Evolutionary conservation across 2,113 vertebrate species (phyloP).

Genomic region (Lethenteron camtschaticum): DNA sequence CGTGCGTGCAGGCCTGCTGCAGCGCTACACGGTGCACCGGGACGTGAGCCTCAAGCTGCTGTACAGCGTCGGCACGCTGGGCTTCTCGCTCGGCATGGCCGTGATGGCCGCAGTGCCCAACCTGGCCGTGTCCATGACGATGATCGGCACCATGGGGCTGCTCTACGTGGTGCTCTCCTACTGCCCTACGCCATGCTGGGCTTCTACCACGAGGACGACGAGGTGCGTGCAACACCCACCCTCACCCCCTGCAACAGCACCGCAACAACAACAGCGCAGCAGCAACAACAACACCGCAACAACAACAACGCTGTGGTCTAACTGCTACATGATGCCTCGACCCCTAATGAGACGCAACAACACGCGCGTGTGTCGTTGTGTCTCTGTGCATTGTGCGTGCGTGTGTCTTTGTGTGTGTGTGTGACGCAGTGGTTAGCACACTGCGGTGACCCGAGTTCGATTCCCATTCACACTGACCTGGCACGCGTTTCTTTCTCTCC

Average conservation of each 20-base stretch:
- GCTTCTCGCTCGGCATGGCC: slow-evolving; percentile 59
- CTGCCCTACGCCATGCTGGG: slow-evolving; percentile 76
- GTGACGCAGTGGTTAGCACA: neutral
- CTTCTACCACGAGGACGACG: slow-evolving; percentile 78
- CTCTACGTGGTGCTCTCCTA: slow-evolving; percentile 92
- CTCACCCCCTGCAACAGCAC: too few relatives aligned
- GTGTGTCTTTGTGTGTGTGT: neutral
- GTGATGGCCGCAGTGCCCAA: slow-evolving; percentile 75
- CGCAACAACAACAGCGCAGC: too few relatives aligned
- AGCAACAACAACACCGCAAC: too few relatives aligned
- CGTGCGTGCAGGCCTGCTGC: slow-evolving; percentile 19
- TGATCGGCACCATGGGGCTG: slow-evolving; percentile 84
- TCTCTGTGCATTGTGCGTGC: neutral
- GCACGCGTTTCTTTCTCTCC: neutral
- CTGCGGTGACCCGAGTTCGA: neutral
- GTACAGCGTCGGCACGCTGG: slow-evolving; percentile 74
- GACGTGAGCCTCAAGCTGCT: slow-evolving; percentile 69
- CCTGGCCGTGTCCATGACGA: slow-evolving; percentile 65
- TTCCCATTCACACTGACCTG: neutral
- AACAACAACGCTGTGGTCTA: too few relatives aligned
- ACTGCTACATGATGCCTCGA: too few relatives aligned
- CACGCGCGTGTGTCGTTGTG: neutral
- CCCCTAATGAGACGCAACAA: too few relatives aligned
- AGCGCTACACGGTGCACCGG: slow-evolving; percentile 76
- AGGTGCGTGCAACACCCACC: slow-evolving; percentile 25